A percentile compares a stretch with the other conserved stretches of the same genome.
phyloP scores from a whole-genome alignment of 2,888 invertebrate genomes.

The Lycaena phlaeas region DNA sequence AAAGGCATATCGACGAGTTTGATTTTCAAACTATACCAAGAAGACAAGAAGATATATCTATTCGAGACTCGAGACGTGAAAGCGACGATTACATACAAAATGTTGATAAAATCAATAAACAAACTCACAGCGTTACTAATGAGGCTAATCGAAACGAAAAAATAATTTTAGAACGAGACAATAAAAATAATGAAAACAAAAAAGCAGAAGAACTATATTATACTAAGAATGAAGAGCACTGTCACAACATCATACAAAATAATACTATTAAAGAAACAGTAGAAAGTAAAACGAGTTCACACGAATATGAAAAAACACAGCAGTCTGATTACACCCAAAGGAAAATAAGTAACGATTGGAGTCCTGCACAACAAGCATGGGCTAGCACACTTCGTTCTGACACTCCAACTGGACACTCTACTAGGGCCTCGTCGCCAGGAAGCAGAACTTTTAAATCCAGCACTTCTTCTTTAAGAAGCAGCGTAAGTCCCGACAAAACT shows the following conservation, averaged over 20 bases:
- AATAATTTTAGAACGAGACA: constrained; percentile 17
- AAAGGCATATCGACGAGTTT: constrained; percentile 43
- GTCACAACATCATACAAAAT: constrained; percentile 30
- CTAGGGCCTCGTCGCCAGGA: constrained; percentile 71
- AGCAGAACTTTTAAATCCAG: constrained; percentile 68
- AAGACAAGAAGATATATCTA: neutral
- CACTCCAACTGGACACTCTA: constrained; percentile 67
- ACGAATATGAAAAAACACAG: constrained; percentile 75
- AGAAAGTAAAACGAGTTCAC: constrained; percentile 40
- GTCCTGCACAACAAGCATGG: constrained; percentile 84
- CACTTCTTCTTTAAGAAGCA: constrained; percentile 67
- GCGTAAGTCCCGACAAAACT: constrained; percentile 62
- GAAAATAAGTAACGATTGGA: constrained; percentile 76
- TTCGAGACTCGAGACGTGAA: neutral
- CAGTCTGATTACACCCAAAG: constrained; percentile 71
- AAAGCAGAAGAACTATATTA: constrained; percentile 29
- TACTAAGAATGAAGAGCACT: constrained; percentile 29
- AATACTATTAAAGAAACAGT: constrained; percentile 36
- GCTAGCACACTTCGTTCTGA: constrained; percentile 80
- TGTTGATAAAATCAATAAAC: constrained; percentile 3
- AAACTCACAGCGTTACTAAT: constrained; percentile 22
- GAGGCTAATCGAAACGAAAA: constrained; percentile 24
- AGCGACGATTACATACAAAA: constrained; percentile 2
- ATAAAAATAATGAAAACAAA: constrained; percentile 20
- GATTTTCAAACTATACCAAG: constrained; percentile 25